Percentiles rank a stretch among this genome's conserved stretches.
These are phyloP conservation scores for Coptodon bakossiorum DNA, from an alignment of 2,113 vertebrate genomes.

Conservation along the genomic window DNA sequence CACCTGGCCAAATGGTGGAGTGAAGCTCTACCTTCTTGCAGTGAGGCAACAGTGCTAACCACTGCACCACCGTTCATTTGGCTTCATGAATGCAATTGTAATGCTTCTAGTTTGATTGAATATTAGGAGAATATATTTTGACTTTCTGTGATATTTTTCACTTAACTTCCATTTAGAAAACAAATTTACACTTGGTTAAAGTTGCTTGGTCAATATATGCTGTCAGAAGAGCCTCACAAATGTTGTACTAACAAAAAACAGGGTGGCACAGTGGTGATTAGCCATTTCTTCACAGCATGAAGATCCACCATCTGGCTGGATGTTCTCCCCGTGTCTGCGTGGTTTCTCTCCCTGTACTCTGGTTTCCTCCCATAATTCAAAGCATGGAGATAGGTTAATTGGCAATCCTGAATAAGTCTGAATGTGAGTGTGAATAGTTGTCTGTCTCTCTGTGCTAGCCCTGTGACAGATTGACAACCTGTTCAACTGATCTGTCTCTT, in stretches of 20 bases:
- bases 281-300: neutral
- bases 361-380: neutral
- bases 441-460: neutral
- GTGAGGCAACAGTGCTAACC: neutral
- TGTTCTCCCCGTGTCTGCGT: neutral
- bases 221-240: neutral
- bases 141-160: neutral
- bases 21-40: neutral
- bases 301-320: fast-evolving
- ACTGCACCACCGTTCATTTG: neutral
- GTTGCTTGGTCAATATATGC: neutral
- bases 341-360: neutral
- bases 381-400: neutral
- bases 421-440: neutral
- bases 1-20: neutral
- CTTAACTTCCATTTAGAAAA: neutral
- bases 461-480: neutral
- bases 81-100: neutral
- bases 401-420: neutral
- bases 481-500: neutral
- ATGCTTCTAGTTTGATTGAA: neutral
- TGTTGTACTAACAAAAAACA: neutral
- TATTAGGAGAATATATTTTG: neutral
- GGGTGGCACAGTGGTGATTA: neutral
- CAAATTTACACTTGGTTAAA: neutral